phyloP scores from a whole-genome alignment of 2,888 invertebrate genomes.

The Cephus rjabovi region DNA sequence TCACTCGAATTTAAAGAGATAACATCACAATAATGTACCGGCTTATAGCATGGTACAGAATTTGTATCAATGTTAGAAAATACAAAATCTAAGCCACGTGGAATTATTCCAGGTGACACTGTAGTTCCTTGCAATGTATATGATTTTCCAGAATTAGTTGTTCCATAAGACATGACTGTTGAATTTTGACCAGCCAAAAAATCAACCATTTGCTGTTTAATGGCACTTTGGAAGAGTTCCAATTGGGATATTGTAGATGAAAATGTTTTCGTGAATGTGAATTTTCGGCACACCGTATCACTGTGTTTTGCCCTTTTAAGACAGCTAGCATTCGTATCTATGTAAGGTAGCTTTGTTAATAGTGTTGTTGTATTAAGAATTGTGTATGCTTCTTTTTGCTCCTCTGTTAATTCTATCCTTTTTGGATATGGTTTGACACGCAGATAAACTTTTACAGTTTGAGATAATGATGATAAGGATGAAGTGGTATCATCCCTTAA shows the following conservation, averaged over 20 bases:
- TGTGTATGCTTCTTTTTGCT: slow-evolving; percentile 63
- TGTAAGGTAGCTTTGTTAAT: slow-evolving; percentile 65
- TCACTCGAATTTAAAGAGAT: slow-evolving; percentile 41
- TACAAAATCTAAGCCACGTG: slow-evolving; percentile 74
- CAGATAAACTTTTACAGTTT: slow-evolving; percentile 70
- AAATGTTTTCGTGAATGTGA: slow-evolving; percentile 59
- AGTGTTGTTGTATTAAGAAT: slow-evolving; percentile 67
- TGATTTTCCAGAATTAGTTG: slow-evolving; percentile 93
- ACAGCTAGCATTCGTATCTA: slow-evolving; percentile 47
- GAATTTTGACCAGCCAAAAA: slow-evolving; percentile 74
- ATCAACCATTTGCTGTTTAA: slow-evolving; percentile 54
- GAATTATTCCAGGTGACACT: slow-evolving; percentile 76
- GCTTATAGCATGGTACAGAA: slow-evolving; percentile 50
- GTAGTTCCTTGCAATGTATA: slow-evolving; percentile 82
- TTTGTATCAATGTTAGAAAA: slow-evolving; percentile 62
- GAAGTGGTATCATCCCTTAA: slow-evolving; percentile 4
- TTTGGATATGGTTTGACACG: slow-evolving; percentile 69
- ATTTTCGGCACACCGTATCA: slow-evolving; percentile 50
- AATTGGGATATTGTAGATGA: slow-evolving; percentile 60
- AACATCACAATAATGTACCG: slow-evolving; percentile 51
- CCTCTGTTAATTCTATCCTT: slow-evolving; percentile 41
- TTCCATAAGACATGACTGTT: slow-evolving; percentile 89
- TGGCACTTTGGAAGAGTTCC: slow-evolving; percentile 63
- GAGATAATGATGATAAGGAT: slow-evolving; percentile 19
- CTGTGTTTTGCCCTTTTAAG: slow-evolving; percentile 43